Evolutionary conservation across 2,888 invertebrate genomes (phyloP).

Genomic region (Sinhomidia bicolor): DNA sequence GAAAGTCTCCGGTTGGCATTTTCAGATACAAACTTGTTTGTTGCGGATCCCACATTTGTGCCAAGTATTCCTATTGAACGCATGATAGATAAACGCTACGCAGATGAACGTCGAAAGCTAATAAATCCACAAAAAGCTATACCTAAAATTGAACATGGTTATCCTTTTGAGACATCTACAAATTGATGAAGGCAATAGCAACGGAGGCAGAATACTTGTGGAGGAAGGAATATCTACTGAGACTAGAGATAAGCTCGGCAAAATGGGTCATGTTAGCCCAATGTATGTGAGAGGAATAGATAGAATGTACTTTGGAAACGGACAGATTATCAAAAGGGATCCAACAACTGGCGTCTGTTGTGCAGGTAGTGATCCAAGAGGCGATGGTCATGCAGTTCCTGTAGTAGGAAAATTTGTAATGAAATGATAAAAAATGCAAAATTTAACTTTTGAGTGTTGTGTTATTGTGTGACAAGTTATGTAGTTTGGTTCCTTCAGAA

Average conservation of each 20-base stretch:
- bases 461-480: too few relatives aligned
- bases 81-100: conserved; percentile 81
- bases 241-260: conserved; percentile 56
- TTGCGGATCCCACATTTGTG: conserved; percentile 81
- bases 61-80: conserved; percentile 80
- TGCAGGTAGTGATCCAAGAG: conserved; percentile 77
- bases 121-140: conserved; percentile 78
- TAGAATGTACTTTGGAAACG: conserved; percentile 72
- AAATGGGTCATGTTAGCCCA: conserved; percentile 77
- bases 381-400: conserved; percentile 77
- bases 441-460: too few relatives aligned
- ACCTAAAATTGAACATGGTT: too few relatives aligned
- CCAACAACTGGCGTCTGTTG: conserved; percentile 73
- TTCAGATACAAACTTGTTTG: conserved; percentile 81
- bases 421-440: conserved; percentile 14
- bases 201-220: conserved; percentile 73
- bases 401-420: conserved; percentile 31
- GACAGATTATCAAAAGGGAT: conserved; percentile 77
- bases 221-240: conserved; percentile 77
- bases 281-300: conserved; percentile 65
- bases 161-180: conserved; percentile 66
- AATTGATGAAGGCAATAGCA: conserved; percentile 73
- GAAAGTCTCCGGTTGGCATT: conserved; percentile 82
- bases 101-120: conserved; percentile 81
- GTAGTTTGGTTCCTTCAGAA: too few relatives aligned